phyloP scores from a whole-genome alignment of 1,140 invertebrate species.

The Rhynchophorus ferrugineus region DNA sequence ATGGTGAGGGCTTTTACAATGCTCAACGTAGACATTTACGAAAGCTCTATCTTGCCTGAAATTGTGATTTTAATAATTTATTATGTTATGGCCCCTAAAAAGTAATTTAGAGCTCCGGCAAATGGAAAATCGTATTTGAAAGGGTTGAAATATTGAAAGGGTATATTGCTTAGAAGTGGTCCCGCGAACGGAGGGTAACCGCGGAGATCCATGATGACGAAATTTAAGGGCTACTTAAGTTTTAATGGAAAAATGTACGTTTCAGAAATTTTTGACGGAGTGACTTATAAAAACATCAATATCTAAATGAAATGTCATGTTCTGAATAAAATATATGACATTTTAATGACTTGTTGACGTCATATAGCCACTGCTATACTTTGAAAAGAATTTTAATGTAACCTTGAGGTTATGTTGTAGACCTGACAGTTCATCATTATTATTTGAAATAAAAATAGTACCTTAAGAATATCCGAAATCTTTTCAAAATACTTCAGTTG shows the following conservation, averaged over 20 bases:
- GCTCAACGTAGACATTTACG: not conserved
- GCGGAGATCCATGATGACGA: not conserved
- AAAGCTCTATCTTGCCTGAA: conserved; percentile 6
- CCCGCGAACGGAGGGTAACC: not conserved
- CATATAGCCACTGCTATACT: too few species aligned
- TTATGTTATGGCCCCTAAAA: not conserved
- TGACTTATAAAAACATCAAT: too few species aligned
- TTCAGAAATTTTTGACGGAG: too few species aligned
- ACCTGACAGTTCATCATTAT: too few species aligned
- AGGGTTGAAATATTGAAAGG: not conserved
- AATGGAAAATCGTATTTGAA: conserved; percentile 1
- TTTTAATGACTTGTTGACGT: too few species aligned
- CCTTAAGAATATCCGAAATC: too few species aligned
- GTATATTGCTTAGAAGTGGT: not conserved
- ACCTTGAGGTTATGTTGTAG: too few species aligned
- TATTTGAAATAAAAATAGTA: too few species aligned
- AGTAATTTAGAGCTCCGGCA: not conserved
- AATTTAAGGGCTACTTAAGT: not conserved
- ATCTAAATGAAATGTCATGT: too few species aligned
- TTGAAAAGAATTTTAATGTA: too few species aligned
- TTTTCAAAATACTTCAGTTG: too few species aligned
- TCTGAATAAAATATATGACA: too few species aligned
- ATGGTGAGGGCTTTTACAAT: not conserved
- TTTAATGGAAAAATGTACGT: not conserved
- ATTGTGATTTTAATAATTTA: conserved; percentile 7